These are phyloP conservation scores for Sebastes paucispinis DNA, from an alignment of 2,797 vertebrate species.

Conservation along the genomic window DNA sequence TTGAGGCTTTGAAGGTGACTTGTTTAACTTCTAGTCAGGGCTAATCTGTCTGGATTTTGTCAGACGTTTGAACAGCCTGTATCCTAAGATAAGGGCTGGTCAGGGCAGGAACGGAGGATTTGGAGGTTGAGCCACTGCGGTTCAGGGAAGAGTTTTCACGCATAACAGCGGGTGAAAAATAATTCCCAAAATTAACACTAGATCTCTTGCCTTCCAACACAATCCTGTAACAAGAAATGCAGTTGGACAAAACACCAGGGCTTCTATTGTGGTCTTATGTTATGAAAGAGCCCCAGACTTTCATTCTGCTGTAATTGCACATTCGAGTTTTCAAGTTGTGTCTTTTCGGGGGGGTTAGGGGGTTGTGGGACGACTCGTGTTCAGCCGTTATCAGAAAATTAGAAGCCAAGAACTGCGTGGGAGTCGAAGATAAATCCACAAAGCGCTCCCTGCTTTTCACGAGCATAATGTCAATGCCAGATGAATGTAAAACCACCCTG, in stretches of 20 bases:
- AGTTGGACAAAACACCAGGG: conserved; percentile 46
- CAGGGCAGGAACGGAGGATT: conserved; percentile 68
- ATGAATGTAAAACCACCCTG: conserved; percentile 78
- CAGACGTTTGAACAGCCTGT: conserved; percentile 74
- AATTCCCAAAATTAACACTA: conserved; percentile 64
- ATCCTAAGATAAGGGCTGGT: conserved; percentile 78
- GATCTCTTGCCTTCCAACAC: conserved; percentile 47
- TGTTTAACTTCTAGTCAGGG: conserved; percentile 78
- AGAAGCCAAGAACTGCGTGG: conserved; percentile 79
- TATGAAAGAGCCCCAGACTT: conserved; percentile 54
- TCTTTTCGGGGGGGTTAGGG: conserved; percentile 57
- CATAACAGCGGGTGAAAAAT: conserved; percentile 54
- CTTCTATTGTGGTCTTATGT: conserved; percentile 47
- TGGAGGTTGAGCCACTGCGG: conserved; percentile 64
- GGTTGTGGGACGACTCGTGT: conserved; percentile 54
- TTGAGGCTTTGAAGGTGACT: conserved; percentile 79
- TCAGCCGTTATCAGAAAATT: conserved; percentile 86
- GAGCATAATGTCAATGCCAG: conserved; percentile 73
- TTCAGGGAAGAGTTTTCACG: conserved; percentile 52
- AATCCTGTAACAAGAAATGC: conserved; percentile 59
- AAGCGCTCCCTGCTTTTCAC: conserved; percentile 69
- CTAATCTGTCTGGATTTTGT: conserved; percentile 82
- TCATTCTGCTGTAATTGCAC: conserved; percentile 76
- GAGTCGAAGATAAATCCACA: conserved; percentile 80
- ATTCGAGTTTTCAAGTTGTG: conserved; percentile 75